Conservation (phyloP, 2,113 vertebrate species). For the Mesembrinibis cayennensis region DNA sequence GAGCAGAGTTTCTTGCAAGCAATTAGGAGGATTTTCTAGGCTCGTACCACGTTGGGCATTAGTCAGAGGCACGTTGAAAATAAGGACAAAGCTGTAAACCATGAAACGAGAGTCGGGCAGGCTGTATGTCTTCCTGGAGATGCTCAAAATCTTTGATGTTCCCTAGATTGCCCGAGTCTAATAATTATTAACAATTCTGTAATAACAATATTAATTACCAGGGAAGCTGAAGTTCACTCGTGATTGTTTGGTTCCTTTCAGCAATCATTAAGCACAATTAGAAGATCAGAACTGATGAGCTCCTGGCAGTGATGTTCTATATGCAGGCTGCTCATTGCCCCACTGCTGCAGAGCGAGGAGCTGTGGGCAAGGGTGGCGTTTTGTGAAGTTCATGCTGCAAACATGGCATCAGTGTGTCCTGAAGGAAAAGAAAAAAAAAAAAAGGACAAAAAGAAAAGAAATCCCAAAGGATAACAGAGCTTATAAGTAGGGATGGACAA, state of each 20-base stretch:
- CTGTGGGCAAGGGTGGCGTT: background rate
- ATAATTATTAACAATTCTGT: conserved; percentile 18
- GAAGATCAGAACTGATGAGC: conserved; percentile 26
- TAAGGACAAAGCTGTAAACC: background rate
- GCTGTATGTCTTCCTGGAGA: background rate
- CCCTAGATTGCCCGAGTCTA: background rate
- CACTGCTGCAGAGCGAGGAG: background rate
- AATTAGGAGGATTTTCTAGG: background rate
- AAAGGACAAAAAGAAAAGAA: background rate
- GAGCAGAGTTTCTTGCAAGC: background rate
- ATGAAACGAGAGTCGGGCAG: accelerated
- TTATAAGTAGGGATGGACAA: background rate
- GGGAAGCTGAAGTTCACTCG: background rate
- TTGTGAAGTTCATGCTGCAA: background rate
- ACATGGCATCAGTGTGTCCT: background rate
- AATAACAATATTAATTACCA: conserved; percentile 12
- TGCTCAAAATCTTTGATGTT: background rate
- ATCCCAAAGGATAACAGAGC: background rate
- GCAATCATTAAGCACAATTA: conserved; percentile 54
- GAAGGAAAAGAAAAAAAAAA: background rate
- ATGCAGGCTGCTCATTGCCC: background rate
- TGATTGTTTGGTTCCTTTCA: conserved; percentile 57
- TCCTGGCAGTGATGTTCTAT: background rate
- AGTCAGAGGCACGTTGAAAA: background rate
- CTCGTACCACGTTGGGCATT: accelerated